phyloP scores from a whole-genome alignment of 2,113 vertebrate species.

The Vanacampus margaritifer region DNA sequence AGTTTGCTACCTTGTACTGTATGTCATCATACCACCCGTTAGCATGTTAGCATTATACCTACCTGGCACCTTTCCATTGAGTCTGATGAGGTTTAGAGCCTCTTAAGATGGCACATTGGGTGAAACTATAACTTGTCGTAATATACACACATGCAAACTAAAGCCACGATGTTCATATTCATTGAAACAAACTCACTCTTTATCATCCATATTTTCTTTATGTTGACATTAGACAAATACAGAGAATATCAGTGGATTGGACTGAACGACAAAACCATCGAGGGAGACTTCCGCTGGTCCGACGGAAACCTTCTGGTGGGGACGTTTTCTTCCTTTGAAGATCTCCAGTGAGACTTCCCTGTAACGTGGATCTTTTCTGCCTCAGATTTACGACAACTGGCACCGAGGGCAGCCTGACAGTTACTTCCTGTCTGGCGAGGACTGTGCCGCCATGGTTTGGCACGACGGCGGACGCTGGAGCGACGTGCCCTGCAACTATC shows the following conservation, averaged over 20 bases:
- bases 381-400: constrained; percentile 94
- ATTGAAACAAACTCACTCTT: not conserved
- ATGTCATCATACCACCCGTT: too few relatives aligned
- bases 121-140: too few relatives aligned
- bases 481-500: constrained; percentile 95
- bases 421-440: constrained; percentile 93
- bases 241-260: constrained; percentile 93
- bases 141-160: too few relatives aligned
- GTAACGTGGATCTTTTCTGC: not conserved
- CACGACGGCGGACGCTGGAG: constrained; percentile 90
- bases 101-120: too few relatives aligned
- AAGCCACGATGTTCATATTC: too few relatives aligned
- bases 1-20: too few relatives aligned
- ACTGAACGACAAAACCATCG: constrained; percentile 88
- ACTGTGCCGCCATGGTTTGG: constrained; percentile 94
- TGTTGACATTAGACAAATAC: constrained; percentile 74
- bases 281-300: constrained; percentile 93
- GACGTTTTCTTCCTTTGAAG: not conserved
- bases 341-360: not conserved
- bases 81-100: too few relatives aligned
- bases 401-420: constrained; percentile 89
- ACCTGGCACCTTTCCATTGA: too few relatives aligned
- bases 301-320: constrained; percentile 90
- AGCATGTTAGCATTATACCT: too few relatives aligned
- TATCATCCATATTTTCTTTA: not conserved